Base-by-base conservation (phyloP, 2,888 invertebrate species). In the Gastrophysa polygoni region DNA sequence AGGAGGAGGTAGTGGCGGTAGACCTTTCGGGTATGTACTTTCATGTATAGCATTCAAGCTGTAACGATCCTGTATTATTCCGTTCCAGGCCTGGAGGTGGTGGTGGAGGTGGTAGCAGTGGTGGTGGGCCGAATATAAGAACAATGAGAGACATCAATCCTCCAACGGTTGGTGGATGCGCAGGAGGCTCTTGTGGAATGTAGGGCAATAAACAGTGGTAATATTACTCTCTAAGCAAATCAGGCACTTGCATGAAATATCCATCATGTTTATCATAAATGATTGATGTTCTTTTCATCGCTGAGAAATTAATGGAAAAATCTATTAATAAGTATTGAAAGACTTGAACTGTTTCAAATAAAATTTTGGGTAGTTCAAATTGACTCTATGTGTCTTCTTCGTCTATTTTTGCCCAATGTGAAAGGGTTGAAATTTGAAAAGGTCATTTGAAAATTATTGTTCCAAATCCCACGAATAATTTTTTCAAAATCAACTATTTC, bases 81-180 rank as follows among this genome's bases (percentile, higher is more conserved):
- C 20, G 8, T 68, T 66, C n/a, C 20, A 73, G 73, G 16, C 73
- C 72, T 64, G 72, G 73, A 11, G 70, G 72, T 28, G 69, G 70
- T 11, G 71, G 72, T 24, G 69, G 71, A n/a, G 74, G 74, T 29
- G 70, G 72, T 20, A 66, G 69, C 14, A 70, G 72, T 14, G 67
- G 70, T 10, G 67, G 70, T 6, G 71, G 73, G 11, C 73, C 73
- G 28, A 69, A 72, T 38, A 68, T 77, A 51, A 67, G 71, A 57
- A 73, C 75, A 5, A 74, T 75, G 73, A 66, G 71, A 18, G 75
- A 77, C 56, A 73, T 76, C 43, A 76, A 76, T 61, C 75, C 72
- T 24, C 75, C 75, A 14, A 75, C 75, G 6, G 69, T 71, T 16
- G 75, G 75, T n/a, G 75, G 76, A 51, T 74, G 74, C 61, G 71